Evolutionary conservation across 92 coral and sea anemone species (phyloP).

Genomic region (Desmophyllum pertusum): DNA sequence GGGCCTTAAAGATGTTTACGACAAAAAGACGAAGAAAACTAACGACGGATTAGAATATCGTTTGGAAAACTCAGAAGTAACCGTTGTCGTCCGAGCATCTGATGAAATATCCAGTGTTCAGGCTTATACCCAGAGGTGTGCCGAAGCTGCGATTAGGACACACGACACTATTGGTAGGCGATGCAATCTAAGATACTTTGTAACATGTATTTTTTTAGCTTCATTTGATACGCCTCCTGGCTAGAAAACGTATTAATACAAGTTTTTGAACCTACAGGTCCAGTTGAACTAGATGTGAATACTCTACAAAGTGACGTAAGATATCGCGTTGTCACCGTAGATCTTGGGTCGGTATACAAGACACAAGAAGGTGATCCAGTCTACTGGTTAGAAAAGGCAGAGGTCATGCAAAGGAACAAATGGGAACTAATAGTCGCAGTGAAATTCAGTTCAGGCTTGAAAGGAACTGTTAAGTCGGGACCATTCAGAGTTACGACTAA

Average conservation of each 20-base stretch:
- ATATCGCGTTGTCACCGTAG: constrained; percentile 59
- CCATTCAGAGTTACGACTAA: constrained; percentile 49
- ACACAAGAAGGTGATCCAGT: constrained; percentile 67
- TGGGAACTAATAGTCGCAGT: constrained; percentile 64
- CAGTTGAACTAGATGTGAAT: constrained; percentile 55
- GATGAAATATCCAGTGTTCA: constrained; percentile 45
- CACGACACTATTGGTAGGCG: constrained; percentile 67
- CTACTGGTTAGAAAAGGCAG: constrained; percentile 81
- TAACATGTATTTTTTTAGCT: background rate
- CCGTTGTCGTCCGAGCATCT: constrained; percentile 46
- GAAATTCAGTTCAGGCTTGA: constrained; percentile 38
- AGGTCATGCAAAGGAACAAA: constrained; percentile 60
- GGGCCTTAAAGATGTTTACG: constrained; percentile 61
- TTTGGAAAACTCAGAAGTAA: constrained; percentile 55
- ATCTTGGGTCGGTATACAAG: constrained; percentile 74
- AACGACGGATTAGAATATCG: constrained; percentile 54
- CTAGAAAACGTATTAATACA: background rate
- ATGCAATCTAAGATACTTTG: background rate
- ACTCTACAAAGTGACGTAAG: constrained; percentile 25
- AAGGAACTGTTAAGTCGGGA: constrained; percentile 36
- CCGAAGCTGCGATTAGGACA: constrained; percentile 70
- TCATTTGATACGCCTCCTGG: background rate
- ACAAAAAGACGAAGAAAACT: constrained; percentile 65
- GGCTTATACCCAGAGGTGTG: constrained; percentile 75
- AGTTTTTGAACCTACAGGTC: constrained; percentile 38